These are phyloP conservation scores for Apomyelois bistriatella DNA, from an alignment of 2,888 invertebrate genomes.

Conservation along the genomic window DNA sequence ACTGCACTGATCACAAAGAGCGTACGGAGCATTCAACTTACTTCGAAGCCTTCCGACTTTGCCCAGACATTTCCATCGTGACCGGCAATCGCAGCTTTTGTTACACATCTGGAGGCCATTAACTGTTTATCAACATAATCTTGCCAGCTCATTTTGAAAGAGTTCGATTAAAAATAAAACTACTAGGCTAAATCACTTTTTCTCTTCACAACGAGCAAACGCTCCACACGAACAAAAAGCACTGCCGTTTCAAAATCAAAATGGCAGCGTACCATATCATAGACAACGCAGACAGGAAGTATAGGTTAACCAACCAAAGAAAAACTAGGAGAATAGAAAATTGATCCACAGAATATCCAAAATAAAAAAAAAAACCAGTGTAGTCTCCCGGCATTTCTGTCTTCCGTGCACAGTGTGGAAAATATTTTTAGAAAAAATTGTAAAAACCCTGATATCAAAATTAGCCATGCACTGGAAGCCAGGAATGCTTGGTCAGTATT, in stretches of 20 bases:
- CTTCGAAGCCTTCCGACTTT: constrained; percentile 95
- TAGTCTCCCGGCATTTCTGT: too few relatives aligned
- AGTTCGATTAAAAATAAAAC: constrained; percentile 77
- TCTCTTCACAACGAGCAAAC: constrained; percentile 75
- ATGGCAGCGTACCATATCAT: constrained; percentile 67
- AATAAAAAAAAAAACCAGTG: too few relatives aligned
- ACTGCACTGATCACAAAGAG: constrained; percentile 52
- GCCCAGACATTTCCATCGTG: constrained; percentile 98
- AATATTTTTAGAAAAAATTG: too few relatives aligned
- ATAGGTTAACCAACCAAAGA: constrained; percentile 38
- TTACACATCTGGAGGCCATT: constrained; percentile 96
- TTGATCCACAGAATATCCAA: too few relatives aligned
- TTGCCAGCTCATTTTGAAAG: constrained; percentile 95
- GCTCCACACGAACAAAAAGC: constrained; percentile 80
- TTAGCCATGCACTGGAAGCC: too few relatives aligned
- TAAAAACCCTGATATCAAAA: too few relatives aligned
- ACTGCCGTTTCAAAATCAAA: constrained; percentile 79
- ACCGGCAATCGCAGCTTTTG: constrained; percentile 96
- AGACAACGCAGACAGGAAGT: constrained; percentile 66
- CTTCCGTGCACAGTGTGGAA: too few relatives aligned
- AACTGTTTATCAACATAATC: constrained; percentile 98
- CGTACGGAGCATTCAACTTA: constrained; percentile 81
- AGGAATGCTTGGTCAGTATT: too few relatives aligned
- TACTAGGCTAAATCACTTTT: constrained; percentile 73
- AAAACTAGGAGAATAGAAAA: neutral